These are phyloP conservation scores for Girardia tigrina DNA, from an alignment of 2,888 invertebrate species.

Conservation along the genomic window DNA sequence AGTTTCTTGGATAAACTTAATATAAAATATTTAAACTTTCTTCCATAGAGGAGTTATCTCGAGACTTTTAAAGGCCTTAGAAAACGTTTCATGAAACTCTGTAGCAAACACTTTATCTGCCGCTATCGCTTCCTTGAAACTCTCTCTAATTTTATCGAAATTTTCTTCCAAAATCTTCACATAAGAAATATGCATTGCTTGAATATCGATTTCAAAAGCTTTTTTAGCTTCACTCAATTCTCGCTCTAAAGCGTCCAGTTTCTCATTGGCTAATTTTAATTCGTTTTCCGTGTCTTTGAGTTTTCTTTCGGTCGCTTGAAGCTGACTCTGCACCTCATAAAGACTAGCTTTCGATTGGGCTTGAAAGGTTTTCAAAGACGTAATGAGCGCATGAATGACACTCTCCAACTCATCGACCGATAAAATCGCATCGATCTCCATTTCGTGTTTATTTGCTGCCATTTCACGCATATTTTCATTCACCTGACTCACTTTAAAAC, in stretches of 20 bases:
- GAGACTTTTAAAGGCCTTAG: neutral
- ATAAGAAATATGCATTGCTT: neutral
- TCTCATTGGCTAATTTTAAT: neutral
- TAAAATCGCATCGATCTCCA: neutral
- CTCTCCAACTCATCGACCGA: neutral
- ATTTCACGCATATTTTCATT: neutral
- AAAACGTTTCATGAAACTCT: neutral
- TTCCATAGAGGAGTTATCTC: neutral
- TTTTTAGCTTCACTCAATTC: neutral
- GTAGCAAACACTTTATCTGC: neutral
- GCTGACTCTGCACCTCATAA: neutral
- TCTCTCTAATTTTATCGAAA: neutral
- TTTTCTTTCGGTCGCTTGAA: neutral
- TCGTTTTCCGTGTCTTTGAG: neutral
- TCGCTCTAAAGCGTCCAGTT: neutral
- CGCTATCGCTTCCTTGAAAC: neutral
- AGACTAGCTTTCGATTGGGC: neutral
- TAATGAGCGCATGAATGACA: neutral
- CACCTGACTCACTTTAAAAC: neutral
- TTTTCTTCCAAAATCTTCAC: neutral
- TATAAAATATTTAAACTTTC: too few relatives aligned
- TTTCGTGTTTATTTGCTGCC: neutral
- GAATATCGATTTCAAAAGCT: neutral
- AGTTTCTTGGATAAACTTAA: too few relatives aligned
- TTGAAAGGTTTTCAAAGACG: neutral